phyloP scores from a whole-genome alignment of 2,797 vertebrate genomes.

The Alectoris magna region DNA sequence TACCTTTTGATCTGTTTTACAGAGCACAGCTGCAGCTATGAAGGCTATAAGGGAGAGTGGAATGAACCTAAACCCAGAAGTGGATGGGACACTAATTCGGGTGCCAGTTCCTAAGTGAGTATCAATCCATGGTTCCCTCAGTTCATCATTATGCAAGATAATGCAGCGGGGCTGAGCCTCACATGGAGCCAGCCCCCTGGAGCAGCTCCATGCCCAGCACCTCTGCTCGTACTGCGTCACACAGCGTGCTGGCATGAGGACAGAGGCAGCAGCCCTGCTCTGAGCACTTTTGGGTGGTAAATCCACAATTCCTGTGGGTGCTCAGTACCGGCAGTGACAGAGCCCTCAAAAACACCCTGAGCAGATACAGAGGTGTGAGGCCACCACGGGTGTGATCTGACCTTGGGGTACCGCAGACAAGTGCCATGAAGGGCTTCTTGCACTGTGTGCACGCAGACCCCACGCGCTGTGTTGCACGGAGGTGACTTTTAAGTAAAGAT shows the following conservation, averaged over 20 bases:
- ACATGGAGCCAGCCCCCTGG: neutral
- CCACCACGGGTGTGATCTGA: accelerated
- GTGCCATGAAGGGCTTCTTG: accelerated
- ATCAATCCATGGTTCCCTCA: neutral
- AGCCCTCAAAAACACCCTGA: accelerated
- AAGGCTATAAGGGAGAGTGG: conserved; percentile 92
- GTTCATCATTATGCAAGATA: accelerated
- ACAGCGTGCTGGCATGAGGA: accelerated
- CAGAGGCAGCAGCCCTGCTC: neutral
- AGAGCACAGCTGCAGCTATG: conserved; percentile 90
- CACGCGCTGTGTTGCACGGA: neutral
- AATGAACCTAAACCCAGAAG: conserved; percentile 98
- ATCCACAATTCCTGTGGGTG: accelerated
- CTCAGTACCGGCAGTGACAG: accelerated
- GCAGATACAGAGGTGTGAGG: neutral
- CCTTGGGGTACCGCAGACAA: accelerated
- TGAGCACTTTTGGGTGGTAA: neutral
- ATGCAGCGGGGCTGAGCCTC: neutral
- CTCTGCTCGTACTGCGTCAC: accelerated
- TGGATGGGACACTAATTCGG: conserved; percentile 92
- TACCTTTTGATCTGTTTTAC: conserved; percentile 82
- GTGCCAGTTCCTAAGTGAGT: conserved; percentile 96
- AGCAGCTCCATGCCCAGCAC: neutral
- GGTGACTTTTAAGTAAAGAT: neutral
- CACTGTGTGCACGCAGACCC: accelerated